Base-by-base conservation (phyloP, 2,888 invertebrate species). In the Amblyjoppa proteus region DNA sequence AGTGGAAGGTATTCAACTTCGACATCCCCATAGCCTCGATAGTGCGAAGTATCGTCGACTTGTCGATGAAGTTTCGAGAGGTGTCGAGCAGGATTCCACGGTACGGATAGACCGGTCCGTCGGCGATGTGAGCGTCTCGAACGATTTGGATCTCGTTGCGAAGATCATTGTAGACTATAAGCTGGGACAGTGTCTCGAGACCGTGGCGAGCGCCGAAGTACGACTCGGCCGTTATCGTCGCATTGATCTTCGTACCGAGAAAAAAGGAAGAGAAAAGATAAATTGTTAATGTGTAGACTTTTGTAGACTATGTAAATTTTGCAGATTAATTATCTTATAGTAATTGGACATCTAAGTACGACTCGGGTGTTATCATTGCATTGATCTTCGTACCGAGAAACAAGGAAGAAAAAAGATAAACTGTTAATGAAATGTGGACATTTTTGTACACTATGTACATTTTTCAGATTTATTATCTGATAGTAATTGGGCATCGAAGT, bases 1-100 rank as follows among this genome's bases (percentile, higher is more conserved):
- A 99, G 92, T 99, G 99, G 95, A 99, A 97, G 0, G 97, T 97
- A 93, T 99, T 99, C 90, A 99, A 92, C 93, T 99, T 99, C 41
- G 97, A 97, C 92, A 97, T 96, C 0, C 97, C 97, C 98, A 99
- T 99, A 0, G 96, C 98, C 91, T 98, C 98, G 89, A 99, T 95
- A 11, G 97, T 97, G 20, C 95, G 94, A 90, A 97, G 96, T 83
- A 98, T 97, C 0, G 96, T 94, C 0, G 96, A 96, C 9, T 97
- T 95, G 11, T 96, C 95, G 89, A 97, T 95, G 92, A 96, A 99
- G 94, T 99, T 99, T 53, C 99, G 96, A 0, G 98, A 96, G 0
- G 99, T 98, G 93, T 99, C 99, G 76, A 99, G 93, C 61, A 98
- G 95, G 6, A 99, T 93, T 0, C 99, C 99, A 90, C 99, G 95